A percentile compares a stretch with the other conserved stretches of the same genome.
These are phyloP conservation scores for Macrotis lagotis DNA, from an alignment of 2,113 vertebrate genomes.

Conservation along the genomic window DNA sequence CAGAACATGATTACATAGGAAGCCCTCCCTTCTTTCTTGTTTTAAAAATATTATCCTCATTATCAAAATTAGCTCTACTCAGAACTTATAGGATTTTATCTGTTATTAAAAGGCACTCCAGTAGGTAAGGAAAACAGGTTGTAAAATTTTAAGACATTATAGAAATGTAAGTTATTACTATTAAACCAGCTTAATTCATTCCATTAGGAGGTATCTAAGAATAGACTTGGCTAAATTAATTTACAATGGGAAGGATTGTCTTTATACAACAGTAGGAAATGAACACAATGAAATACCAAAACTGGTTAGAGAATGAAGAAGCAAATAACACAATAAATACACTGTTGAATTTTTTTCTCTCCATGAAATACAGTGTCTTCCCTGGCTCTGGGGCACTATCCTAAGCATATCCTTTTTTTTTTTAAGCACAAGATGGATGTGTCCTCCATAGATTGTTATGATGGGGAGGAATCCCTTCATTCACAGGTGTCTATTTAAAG, in stretches of 20 bases:
- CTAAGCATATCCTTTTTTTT: background rate
- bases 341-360: background rate
- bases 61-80: background rate
- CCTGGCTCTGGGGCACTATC: background rate
- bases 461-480: background rate
- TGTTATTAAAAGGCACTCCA: background rate
- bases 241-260: background rate
- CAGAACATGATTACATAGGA: background rate
- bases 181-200: background rate
- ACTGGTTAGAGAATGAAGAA: background rate
- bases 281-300: background rate
- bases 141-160: background rate
- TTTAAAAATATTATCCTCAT: background rate
- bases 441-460: background rate
- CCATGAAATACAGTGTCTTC: background rate
- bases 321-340: background rate
- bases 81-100: background rate
- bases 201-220: background rate
- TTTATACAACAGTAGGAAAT: background rate
- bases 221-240: background rate
- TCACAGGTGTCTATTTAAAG: background rate
- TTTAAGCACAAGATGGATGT: background rate
- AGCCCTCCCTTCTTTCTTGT: background rate
- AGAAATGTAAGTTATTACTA: background rate
- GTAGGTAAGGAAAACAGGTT: background rate